Percentiles rank a stretch among this genome's conserved stretches.
phyloP scores from a whole-genome alignment of 37 sponge, comb jelly and placozoan genomes.

The Haliclona indistincta region DNA sequence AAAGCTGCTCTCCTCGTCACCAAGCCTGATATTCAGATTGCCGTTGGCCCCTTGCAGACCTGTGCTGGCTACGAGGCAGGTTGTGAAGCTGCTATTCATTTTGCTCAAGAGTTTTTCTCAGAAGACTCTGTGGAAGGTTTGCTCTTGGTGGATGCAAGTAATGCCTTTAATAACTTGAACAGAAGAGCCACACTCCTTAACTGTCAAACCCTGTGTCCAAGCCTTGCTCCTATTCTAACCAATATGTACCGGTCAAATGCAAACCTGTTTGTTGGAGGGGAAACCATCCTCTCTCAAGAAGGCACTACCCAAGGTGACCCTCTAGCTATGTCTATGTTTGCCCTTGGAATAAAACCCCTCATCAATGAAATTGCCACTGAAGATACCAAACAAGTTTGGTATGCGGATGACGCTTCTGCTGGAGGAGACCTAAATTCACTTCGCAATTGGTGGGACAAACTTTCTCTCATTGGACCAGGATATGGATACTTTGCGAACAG shows the following conservation, averaged over 20 bases:
- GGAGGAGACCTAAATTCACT: constrained; percentile 47
- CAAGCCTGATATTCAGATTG: constrained; percentile 22
- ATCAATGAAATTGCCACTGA: constrained; percentile 4
- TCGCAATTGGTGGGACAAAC: constrained; percentile 28
- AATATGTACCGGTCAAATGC: constrained; percentile 42
- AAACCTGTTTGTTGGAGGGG: constrained; percentile 46
- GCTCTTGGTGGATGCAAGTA: constrained; percentile 40
- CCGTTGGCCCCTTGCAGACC: constrained; percentile 42
- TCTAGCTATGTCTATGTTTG: constrained; percentile 60
- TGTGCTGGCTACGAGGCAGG: constrained; percentile 55
- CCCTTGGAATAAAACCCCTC: constrained; percentile 40
- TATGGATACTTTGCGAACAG: constrained; percentile 49
- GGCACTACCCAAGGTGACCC: too few species aligned
- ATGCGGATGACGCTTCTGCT: too few species aligned
- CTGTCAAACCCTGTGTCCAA: constrained; percentile 41
- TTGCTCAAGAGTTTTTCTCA: constrained; percentile 18
- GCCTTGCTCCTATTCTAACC: constrained; percentile 16
- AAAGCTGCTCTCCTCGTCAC: constrained; percentile 18
- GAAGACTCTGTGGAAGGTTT: constrained; percentile 14
- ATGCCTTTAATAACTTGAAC: constrained; percentile 56
- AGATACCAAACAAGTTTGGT: constrained; percentile 48
- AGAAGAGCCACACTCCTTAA: constrained; percentile 40
- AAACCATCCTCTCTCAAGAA: constrained; percentile 43
- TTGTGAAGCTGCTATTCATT: constrained; percentile 49
- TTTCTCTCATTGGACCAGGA: constrained; percentile 20